Conservation (phyloP, 2,797 vertebrate species). For the Heliangelus exortis region DNA sequence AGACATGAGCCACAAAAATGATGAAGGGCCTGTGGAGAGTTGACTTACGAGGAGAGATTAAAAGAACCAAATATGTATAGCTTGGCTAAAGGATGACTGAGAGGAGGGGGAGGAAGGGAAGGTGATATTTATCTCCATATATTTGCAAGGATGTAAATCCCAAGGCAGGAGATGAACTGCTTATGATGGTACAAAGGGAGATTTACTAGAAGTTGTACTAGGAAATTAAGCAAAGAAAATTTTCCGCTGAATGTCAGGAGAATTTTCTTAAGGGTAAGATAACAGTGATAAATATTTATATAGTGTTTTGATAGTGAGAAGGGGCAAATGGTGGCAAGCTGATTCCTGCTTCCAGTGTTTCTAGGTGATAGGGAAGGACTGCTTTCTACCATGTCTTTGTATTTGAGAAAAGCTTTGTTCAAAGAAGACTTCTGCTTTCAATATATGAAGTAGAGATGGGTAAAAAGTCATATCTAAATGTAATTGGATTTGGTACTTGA, state of each 20-base stretch:
- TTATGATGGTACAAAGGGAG: constrained; percentile 65
- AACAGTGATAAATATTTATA: not conserved
- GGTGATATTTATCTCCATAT: constrained; percentile 50
- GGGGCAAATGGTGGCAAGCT: not conserved
- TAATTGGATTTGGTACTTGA: not conserved
- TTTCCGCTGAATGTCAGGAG: constrained; percentile 42
- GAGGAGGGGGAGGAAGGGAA: not conserved
- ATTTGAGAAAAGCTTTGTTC: not conserved
- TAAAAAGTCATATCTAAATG: not conserved
- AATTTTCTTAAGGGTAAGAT: constrained; percentile 29
- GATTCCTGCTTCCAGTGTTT: not conserved
- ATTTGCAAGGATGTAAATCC: constrained; percentile 63
- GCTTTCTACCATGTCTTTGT: not conserved
- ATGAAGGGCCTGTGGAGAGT: not conserved
- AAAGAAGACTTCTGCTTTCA: not conserved
- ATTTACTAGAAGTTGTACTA: constrained; percentile 60
- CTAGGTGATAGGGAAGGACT: not conserved
- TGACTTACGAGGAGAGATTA: constrained; percentile 53
- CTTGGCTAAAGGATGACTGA: constrained; percentile 30
- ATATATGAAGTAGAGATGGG: accelerated
- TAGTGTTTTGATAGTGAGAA: not conserved
- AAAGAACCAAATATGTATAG: constrained; percentile 36
- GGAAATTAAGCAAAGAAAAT: constrained; percentile 56
- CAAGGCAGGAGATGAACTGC: constrained; percentile 30
- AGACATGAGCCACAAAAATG: constrained; percentile 57